Evolutionary conservation across 2,888 invertebrate species (phyloP).

Genomic region (Gymnosoma rotundatum): DNA sequence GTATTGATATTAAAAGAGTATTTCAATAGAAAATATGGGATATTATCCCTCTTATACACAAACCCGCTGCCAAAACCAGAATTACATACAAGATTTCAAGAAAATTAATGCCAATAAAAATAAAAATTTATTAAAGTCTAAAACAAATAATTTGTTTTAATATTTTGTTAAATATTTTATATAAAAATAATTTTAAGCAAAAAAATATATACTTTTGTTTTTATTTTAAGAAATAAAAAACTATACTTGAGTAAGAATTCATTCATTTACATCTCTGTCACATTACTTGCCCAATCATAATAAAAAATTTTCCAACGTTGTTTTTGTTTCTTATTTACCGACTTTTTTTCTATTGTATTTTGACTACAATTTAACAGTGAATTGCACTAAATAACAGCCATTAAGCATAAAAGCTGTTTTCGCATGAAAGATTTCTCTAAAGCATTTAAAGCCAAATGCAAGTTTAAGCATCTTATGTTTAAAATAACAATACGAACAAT

Average conservation of each 20-base stretch:
- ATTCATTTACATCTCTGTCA: slow-evolving; percentile 15
- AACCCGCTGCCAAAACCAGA: too few relatives aligned
- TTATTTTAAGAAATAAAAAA: too few relatives aligned
- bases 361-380: slow-evolving; percentile 68
- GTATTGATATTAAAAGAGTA: too few relatives aligned
- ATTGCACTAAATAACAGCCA: slow-evolving; percentile 69
- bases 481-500: slow-evolving; percentile 60
- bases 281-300: slow-evolving; percentile 7
- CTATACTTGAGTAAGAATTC: neutral
- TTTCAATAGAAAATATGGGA: too few relatives aligned
- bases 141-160: neutral
- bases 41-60: too few relatives aligned
- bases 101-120: neutral
- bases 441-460: slow-evolving; percentile 69
- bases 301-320: slow-evolving; percentile 10
- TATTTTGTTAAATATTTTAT: neutral
- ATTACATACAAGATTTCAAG: too few relatives aligned
- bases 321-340: slow-evolving; percentile 25
- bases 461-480: slow-evolving; percentile 67
- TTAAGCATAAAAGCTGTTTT: slow-evolving; percentile 69
- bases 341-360: slow-evolving; percentile 47
- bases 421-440: slow-evolving; percentile 63
- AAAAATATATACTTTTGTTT: too few relatives aligned
- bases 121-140: neutral
- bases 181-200: too few relatives aligned